These are phyloP conservation scores for Cheirogaleus medius DNA, from an alignment of 2,113 vertebrate genomes.

Conservation along the genomic window DNA sequence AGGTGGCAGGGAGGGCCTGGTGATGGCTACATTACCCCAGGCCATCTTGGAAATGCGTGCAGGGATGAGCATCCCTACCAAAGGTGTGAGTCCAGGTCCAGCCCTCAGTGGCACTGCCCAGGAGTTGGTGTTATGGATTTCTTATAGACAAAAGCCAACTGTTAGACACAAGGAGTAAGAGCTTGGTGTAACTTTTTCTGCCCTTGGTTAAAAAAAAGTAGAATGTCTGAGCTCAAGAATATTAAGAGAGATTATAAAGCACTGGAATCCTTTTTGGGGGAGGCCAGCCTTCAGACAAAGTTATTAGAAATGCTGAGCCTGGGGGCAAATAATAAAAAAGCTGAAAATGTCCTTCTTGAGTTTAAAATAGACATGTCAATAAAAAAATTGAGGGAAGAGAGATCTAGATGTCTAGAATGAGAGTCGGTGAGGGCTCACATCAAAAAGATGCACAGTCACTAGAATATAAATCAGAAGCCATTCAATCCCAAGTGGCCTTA, in stretches of 20 bases:
- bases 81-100: background rate
- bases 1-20: background rate
- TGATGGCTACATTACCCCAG: background rate
- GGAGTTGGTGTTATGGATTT: background rate
- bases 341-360: background rate
- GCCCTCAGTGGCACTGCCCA: background rate
- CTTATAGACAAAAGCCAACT: background rate
- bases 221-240: background rate
- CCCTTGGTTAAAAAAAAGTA: background rate
- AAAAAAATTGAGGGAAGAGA: background rate
- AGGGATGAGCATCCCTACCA: background rate
- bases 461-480: background rate
- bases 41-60: background rate
- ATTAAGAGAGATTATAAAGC: background rate
- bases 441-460: background rate
- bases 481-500: background rate
- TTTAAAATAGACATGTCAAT: background rate
- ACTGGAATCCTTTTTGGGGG: background rate
- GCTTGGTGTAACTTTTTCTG: background rate
- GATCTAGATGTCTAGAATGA: background rate
- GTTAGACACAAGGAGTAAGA: background rate
- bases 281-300: background rate
- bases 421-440: background rate
- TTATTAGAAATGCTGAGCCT: background rate
- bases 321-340: background rate